Conservation (phyloP, 2,888 invertebrate genomes). For the Ophion ventricosus region DNA sequence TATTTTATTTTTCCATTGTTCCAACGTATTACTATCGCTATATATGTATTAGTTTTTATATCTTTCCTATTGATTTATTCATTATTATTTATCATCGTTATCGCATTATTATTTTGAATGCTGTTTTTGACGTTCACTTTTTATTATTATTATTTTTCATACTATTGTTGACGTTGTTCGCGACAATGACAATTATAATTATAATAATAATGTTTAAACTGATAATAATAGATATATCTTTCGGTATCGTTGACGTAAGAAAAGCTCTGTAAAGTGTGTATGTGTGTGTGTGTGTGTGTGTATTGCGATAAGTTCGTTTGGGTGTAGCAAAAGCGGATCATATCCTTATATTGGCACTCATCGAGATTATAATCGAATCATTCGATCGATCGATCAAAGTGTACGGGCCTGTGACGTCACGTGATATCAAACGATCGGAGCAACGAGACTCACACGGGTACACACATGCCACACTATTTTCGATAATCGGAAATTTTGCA, state of each 20-base stretch:
- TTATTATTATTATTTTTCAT: background rate
- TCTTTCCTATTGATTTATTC: background rate
- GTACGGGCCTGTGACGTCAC: slow-evolving; percentile 72
- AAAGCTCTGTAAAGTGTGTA: background rate
- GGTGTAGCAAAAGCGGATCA: slow-evolving; percentile 58
- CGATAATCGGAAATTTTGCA: slow-evolving; percentile 42
- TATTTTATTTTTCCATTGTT: no score
- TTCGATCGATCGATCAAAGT: slow-evolving; percentile 79
- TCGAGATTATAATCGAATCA: slow-evolving; percentile 79
- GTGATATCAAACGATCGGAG: slow-evolving; percentile 47
- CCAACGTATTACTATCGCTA: no score
- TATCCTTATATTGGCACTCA: slow-evolving; percentile 60
- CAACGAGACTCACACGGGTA: slow-evolving; percentile 22
- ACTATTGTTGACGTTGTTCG: background rate
- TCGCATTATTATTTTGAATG: background rate
- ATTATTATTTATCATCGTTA: background rate
- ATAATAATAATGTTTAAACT: background rate
- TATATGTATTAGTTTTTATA: no score
- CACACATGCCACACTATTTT: slow-evolving; percentile 26
- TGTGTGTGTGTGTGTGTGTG: background rate
- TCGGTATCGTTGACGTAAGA: slow-evolving; percentile 26
- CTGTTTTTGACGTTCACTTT: background rate
- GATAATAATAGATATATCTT: background rate
- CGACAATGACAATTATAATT: slow-evolving; percentile 1
- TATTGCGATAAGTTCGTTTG: slow-evolving; percentile 7